Evolutionary conservation across 2,113 vertebrate genomes (phyloP).

Genomic region (Urocolius indicus): DNA sequence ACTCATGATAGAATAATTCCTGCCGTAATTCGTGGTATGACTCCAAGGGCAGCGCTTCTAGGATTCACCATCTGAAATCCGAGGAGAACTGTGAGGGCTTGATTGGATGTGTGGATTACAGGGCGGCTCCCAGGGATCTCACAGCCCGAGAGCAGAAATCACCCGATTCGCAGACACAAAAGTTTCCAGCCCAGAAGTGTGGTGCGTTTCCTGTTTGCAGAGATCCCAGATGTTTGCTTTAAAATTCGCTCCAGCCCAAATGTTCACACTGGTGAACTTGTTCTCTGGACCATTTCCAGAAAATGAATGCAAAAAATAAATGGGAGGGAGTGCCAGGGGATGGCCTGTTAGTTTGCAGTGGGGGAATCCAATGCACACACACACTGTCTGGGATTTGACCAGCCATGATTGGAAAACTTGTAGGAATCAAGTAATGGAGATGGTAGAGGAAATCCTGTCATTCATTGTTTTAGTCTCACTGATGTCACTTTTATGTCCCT

Average conservation of each 20-base stretch:
- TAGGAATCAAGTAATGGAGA: conserved; percentile 31
- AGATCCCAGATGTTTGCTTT: conserved; percentile 48
- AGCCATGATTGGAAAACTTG: background rate
- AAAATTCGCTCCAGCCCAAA: conserved; percentile 16
- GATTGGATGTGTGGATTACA: background rate
- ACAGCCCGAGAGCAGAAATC: accelerated
- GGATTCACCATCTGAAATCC: conserved; percentile 32
- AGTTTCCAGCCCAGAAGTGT: background rate
- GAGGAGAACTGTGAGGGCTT: background rate
- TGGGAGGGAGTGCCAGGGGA: background rate
- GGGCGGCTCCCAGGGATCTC: background rate
- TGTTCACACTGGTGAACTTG: conserved; percentile 6
- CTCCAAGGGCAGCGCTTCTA: background rate
- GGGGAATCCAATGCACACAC: conserved; percentile 10
- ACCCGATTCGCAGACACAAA: background rate
- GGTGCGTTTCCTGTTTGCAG: conserved; percentile 39
- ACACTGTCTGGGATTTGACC: background rate
- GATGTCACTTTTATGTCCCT: conserved; percentile 61
- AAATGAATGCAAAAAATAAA: conserved; percentile 21
- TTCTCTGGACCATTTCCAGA: background rate
- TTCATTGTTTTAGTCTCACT: conserved; percentile 49
- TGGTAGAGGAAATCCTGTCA: conserved; percentile 62
- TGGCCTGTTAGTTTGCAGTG: background rate
- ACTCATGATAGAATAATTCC: background rate
- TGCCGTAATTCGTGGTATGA: background rate